These are phyloP conservation scores for Cantharis rustica DNA, from an alignment of 2,888 invertebrate genomes.

Conservation along the genomic window DNA sequence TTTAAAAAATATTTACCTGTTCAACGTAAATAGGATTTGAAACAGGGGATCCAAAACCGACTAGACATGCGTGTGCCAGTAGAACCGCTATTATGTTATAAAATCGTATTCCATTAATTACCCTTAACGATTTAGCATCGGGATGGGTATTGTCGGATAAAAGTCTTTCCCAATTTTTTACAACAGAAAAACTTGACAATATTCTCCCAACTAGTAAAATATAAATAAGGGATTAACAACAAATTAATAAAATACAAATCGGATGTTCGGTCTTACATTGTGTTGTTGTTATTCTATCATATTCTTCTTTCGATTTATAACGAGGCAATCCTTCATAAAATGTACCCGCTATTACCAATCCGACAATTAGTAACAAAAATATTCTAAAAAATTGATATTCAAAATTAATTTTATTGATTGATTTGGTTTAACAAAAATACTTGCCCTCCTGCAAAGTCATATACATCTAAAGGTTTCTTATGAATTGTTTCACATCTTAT, in stretches of 20 bases:
- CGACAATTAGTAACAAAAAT: not conserved
- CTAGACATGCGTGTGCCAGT: conserved; percentile 21
- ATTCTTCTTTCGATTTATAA: not conserved
- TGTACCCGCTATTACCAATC: not conserved
- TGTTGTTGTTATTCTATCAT: not conserved
- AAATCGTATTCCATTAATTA: conserved; percentile 30
- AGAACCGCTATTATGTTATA: conserved; percentile 25
- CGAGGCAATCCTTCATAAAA: not conserved
- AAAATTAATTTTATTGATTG: not conserved
- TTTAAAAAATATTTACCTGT: conserved; percentile 8
- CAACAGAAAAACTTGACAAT: conserved; percentile 24
- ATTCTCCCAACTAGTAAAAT: conserved; percentile 13
- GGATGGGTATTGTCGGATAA: not conserved
- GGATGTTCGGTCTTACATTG: not conserved
- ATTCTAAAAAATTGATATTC: not conserved
- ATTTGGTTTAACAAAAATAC: conserved; percentile 8
- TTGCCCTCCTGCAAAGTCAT: conserved; percentile 41
- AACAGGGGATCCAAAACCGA: not conserved
- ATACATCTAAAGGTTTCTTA: conserved; percentile 33
- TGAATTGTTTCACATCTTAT: conserved; percentile 39
- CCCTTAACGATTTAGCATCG: conserved; percentile 6
- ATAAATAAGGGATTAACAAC: not conserved
- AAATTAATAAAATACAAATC: not conserved
- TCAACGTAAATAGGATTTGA: conserved; percentile 20
- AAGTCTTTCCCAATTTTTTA: conserved; percentile 27